Base-by-base conservation (phyloP, 2,888 invertebrate genomes). In the Zhengitettix transpicula region DNA sequence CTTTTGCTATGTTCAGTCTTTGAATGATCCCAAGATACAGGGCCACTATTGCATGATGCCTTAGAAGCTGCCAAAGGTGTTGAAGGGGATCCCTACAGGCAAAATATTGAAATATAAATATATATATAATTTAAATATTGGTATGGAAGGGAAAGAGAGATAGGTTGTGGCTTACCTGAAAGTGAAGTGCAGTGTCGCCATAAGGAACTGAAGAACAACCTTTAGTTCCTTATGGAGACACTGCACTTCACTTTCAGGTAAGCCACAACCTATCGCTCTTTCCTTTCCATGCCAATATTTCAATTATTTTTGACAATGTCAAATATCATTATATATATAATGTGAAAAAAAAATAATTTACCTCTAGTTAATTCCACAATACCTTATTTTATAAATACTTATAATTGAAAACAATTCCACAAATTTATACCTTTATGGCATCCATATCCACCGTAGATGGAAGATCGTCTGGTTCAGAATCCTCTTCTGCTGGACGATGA, bases 381-480 rank as follows among this genome's bases (percentile, higher is more conserved):
- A 2, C 47, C 8, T 7, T 14, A 2, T 7, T 47, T 47, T 47
- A 2, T 47, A 14, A 2, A 5, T 14, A 14, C 56, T 55, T 59
- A 56, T 66, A 64, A 60, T 58, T 42, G 52, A 60, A 51, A 41
- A 67, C 63, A 59, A 65, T 68, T 57, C 66, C 67, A 14, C 52
- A 28, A 5, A 5, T 28, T 28, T 28, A 28, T 69, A 55, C 77
- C 70, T 80, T 82, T 68, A 82, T 79, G 61, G 82, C 82, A 67
- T 81, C 79, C 73, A 83, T 82, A 67, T 83, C 83, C 62, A 83
- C 82, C 40, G 83, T 83, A 41, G 82, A 82, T 14, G 81, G 82
- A 66, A 82, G 72, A 66, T 80, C 78, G 62, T 81, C 80, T 55
- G 79, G 78, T 69, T 82, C 81, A 14, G 79, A 79, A 71, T 82